Percentiles rank a stretch among this genome's conserved stretches.
These are phyloP conservation scores for Bombus difficillimus DNA, from an alignment of 1,140 invertebrate species.

Conservation along the genomic window DNA sequence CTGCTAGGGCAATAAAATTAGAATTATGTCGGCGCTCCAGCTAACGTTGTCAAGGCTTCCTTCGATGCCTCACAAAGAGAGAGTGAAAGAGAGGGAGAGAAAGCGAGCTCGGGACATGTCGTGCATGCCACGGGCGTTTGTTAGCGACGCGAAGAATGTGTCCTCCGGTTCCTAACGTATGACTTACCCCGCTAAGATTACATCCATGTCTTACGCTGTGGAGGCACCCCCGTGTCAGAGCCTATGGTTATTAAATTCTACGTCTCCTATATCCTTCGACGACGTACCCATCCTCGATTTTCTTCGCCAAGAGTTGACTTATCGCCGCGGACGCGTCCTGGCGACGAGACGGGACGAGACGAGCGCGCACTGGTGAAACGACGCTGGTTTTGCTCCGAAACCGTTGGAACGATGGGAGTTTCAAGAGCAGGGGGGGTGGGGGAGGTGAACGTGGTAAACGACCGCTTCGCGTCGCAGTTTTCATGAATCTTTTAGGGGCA, in stretches of 20 bases:
- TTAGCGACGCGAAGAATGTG: constrained; percentile 79
- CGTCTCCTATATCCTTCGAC: constrained; percentile 54
- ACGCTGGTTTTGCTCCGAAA: not conserved
- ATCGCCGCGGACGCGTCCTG: constrained; percentile 50
- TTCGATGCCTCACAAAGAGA: constrained; percentile 5
- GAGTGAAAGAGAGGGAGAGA: not conserved
- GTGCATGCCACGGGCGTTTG: constrained; percentile 71
- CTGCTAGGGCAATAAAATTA: constrained; percentile 80
- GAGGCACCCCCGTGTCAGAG: constrained; percentile 56
- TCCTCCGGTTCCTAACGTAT: constrained; percentile 78
- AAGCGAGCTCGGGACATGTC: constrained; percentile 2
- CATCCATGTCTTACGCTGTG: constrained; percentile 75
- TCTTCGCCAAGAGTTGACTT: constrained; percentile 69
- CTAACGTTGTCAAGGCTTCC: not conserved
- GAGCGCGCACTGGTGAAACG: not conserved
- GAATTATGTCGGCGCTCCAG: constrained; percentile 76
- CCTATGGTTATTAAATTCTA: constrained; percentile 82
- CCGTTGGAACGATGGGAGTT: not conserved
- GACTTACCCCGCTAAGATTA: constrained; percentile 80
- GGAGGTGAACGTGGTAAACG: not conserved
- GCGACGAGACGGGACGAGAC: constrained; percentile 1
- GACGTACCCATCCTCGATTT: not conserved
- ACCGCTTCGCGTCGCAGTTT: constrained; percentile 30
- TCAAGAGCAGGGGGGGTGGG: not conserved
- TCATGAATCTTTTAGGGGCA: constrained; percentile 38